Evolutionary conservation across 2,113 vertebrate species (phyloP), one percentile per base, ranked within the genome.

Genomic region (Columba livia): DNA sequence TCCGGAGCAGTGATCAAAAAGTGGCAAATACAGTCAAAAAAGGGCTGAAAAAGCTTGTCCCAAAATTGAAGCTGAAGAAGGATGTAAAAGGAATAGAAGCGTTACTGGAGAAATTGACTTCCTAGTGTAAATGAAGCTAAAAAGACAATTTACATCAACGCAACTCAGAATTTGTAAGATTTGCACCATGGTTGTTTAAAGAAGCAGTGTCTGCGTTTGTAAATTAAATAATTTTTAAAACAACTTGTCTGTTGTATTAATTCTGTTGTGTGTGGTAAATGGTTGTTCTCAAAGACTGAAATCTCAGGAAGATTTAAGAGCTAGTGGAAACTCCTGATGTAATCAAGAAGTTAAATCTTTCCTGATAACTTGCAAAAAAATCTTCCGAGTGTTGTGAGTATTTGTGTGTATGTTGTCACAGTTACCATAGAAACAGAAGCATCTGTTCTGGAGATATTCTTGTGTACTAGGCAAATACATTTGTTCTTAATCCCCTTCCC

Each of bases 71-170:
- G 93, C 97, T 93, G 94, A 95, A 94, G 86, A 98, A 97, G 94
- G 97, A 93, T 91, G 96, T 94, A 80, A 99, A 99, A 97, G 99
- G 98, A 89, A 91, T 98, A 24, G 98, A 99, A 88, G 98, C 97
- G 54, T 97, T 99, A 65, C 97, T 99, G 95, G 98, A 99, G 94
- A 98, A 98, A 50, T 97, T 99, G 88, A 97, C 95, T 72, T 97
- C 98, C 36, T 98, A 98, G 60, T 94, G 51, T 85, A 85, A 92
- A 54, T 44, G 34, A 74, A 79, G 13, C 32, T 77, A 44, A 88
- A 61, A 72, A 60, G 36, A 85, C 38, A 40, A 10, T 42, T 85
- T 89, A 48, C n/a, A 29, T 85, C 60, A 91, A 12, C 57, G 18
- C 32, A 65, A 17, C 29, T 38, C 16, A 53, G 24, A 60, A 74